Evolutionary conservation across 92 coral and sea anemone species (phyloP).

Genomic region (Anthopleura xanthogrammica): DNA sequence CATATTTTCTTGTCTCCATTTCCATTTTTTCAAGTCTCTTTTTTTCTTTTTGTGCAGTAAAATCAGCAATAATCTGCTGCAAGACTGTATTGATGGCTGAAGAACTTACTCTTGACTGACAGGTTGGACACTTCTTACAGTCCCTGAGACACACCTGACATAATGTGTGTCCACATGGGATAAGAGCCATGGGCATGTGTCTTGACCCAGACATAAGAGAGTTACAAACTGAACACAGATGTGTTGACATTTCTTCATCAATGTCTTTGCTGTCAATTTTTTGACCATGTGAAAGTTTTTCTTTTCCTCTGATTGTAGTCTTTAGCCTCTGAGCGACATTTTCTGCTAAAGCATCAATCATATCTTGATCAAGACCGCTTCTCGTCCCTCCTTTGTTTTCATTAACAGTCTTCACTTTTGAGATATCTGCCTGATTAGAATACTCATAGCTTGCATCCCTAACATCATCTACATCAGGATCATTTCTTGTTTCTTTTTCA

Average conservation of each 20-base stretch:
- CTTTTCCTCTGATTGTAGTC: constrained; percentile 33
- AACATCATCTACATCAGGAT: constrained; percentile 16
- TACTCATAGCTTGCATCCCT: not conserved
- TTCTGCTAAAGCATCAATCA: constrained; percentile 84
- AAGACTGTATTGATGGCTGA: constrained; percentile 97
- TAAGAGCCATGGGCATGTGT: constrained; percentile 87
- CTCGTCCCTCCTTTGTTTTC: not conserved
- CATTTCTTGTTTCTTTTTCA: constrained; percentile 8
- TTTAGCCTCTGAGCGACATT: constrained; percentile 79
- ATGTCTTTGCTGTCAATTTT: constrained; percentile 5
- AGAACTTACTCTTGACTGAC: constrained; percentile 74
- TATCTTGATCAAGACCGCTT: constrained; percentile 33
- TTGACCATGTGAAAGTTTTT: constrained; percentile 10
- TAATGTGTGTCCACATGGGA: constrained; percentile 97
- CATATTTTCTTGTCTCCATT: constrained; percentile 93
- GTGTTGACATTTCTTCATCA: constrained; percentile 86
- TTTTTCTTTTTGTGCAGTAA: constrained; percentile 74
- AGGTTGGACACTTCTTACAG: constrained; percentile 83
- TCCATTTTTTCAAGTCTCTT: constrained; percentile 91
- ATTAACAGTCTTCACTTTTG: not conserved
- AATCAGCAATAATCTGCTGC: constrained; percentile 82
- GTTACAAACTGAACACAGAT: constrained; percentile 77
- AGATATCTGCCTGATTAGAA: not conserved
- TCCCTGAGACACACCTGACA: constrained; percentile 84
- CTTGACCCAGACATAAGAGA: constrained; percentile 79